Evolutionary conservation across 2,113 vertebrate genomes (phyloP), one percentile per base, ranked within the genome.

Genomic region (Aix galericulata): DNA sequence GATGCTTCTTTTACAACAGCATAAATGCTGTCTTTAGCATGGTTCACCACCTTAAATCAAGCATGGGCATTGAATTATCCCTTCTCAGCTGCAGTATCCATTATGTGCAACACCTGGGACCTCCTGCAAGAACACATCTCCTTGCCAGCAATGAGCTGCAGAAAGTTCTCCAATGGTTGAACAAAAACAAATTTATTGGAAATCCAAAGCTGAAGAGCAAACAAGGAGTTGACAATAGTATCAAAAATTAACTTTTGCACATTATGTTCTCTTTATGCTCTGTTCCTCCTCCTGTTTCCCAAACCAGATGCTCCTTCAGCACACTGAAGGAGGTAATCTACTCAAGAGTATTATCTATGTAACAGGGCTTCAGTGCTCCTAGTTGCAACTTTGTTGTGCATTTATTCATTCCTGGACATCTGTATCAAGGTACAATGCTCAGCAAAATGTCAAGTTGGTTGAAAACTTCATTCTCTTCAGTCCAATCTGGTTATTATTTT

Each of bases 111-210:
- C 20, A 53, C 48, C 71, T 40, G 58, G 53, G 22, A 32, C n/a
- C 42, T 86, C 56, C 38, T 66, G 50, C 56, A 68, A 42, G 18
- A 56, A 22, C 29, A n/a, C 36, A 46, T 40, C 36, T 87, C 60
- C 74, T 55, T 63, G 26, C 20, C 46, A 86, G 46, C 38, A 63
- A 29, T 2, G 10, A 69, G 38, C 9, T 46, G 40, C 23, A 27
- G 46, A 17, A 6, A 48, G 27, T 60, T 82, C 86, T 78, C 17
- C 32, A 48, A 2, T 0, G 1, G 11, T 0, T 53, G 50, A 66
- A n/a, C 38, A 64, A 36, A 25, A 17, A 68, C 15, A 75, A 29
- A 17, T 34, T 64, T 11, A n/a, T 3, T 23, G 42, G 10, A 52
- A 88, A 86, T 31, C 22, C 4, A 48, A 0, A 52, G 29, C 15